Conservation (phyloP, 2,113 vertebrate genomes). For the Corydoras sp. region DNA sequence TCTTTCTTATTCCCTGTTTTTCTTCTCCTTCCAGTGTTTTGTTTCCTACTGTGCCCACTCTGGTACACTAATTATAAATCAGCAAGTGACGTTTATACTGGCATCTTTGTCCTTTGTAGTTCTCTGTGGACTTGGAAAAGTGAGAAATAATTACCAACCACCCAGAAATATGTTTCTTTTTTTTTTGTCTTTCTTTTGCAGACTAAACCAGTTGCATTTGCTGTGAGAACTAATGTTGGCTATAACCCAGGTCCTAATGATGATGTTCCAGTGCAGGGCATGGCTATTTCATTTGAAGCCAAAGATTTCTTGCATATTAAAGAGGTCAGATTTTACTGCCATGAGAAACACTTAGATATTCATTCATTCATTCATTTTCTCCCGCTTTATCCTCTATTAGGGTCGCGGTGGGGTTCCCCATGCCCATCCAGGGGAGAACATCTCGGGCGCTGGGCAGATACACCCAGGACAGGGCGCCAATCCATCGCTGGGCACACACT, state of each 20-base stretch:
- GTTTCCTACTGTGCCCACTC: neutral
- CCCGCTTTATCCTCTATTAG: too few relatives aligned
- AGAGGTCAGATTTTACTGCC: conserved; percentile 70
- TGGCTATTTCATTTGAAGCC: conserved; percentile 95
- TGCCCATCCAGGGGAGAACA: too few relatives aligned
- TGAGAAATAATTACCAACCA: neutral
- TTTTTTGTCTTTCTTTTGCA: conserved; percentile 40
- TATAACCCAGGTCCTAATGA: conserved; percentile 88
- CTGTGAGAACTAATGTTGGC: conserved; percentile 90
- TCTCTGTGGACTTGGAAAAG: neutral
- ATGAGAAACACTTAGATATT: neutral
- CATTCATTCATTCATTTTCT: too few relatives aligned
- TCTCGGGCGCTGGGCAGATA: too few relatives aligned
- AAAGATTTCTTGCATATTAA: conserved; percentile 98
- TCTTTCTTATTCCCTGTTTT: neutral
- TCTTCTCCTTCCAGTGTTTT: neutral
- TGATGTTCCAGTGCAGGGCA: conserved; percentile 89
- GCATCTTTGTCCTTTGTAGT: neutral
- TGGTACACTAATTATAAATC: neutral
- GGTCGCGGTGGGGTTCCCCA: too few relatives aligned
- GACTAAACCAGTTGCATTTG: conserved; percentile 96
- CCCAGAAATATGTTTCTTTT: neutral
- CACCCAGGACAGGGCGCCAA: too few relatives aligned
- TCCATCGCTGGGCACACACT: too few relatives aligned
- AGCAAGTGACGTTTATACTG: neutral